phyloP scores from a whole-genome alignment of 1,140 invertebrate genomes.

The Radopholus similis region DNA sequence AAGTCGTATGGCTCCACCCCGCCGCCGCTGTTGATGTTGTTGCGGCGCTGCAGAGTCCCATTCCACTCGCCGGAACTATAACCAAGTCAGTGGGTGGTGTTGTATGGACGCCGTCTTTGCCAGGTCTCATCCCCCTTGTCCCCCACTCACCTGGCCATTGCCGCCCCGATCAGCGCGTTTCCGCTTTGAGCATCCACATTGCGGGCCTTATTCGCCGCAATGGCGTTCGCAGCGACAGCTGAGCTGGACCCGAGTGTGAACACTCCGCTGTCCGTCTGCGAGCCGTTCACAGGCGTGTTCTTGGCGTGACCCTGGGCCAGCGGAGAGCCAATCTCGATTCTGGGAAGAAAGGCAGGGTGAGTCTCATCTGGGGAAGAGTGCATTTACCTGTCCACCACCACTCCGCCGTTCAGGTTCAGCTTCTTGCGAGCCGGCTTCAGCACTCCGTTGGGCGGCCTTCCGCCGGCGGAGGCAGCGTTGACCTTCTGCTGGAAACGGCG shows the following conservation, averaged over 20 bases:
- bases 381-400: conserved; percentile 16
- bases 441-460: background rate
- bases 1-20: conserved; percentile 16
- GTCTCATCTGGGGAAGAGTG: too few relatives aligned
- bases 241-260: conserved; percentile 34
- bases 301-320: conserved; percentile 23
- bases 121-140: background rate
- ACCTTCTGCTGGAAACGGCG: conserved; percentile 10
- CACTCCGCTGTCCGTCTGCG: conserved; percentile 39
- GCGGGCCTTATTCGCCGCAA: too few relatives aligned
- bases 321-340: conserved; percentile 20
- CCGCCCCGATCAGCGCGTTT: conserved; percentile 17
- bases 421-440: background rate
- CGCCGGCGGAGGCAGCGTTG: background rate
- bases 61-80: background rate
- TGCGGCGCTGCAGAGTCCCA: background rate
- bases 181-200: background rate
- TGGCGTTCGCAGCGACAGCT: conserved; percentile 11
- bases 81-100: too few relatives aligned
- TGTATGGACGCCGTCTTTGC: too few relatives aligned
- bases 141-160: background rate
- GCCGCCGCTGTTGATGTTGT: too few relatives aligned
- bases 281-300: conserved; percentile 33
- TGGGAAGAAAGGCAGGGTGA: background rate
- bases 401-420: conserved; percentile 15